Evolutionary conservation across 2,888 invertebrate genomes (phyloP), one percentile per base, ranked within the genome.

Genomic region (Gastrophysa polygoni): DNA sequence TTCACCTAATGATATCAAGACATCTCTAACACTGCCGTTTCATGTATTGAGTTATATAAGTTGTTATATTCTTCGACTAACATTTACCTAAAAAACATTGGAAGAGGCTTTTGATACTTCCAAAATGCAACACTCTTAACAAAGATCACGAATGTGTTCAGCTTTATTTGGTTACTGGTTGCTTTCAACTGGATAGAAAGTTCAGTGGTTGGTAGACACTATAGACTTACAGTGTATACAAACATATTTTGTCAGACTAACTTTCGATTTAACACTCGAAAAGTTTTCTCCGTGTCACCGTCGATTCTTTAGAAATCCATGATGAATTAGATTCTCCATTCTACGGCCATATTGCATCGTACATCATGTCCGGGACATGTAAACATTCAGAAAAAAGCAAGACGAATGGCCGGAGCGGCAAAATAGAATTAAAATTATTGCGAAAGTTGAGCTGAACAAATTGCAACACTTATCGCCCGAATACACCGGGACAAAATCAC

Each of bases 161-260:
- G n/a, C n/a, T n/a, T n/a, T n/a, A n/a, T n/a, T n/a, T n/a, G n/a
- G n/a, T n/a, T 24, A 32, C 34, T 32, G 14, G 38, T 38, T 38
- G n/a, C n/a, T n/a, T n/a, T n/a, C n/a, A n/a, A n/a, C n/a, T n/a
- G n/a, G n/a, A n/a, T n/a, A n/a, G n/a, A n/a, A n/a, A n/a, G n/a
- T n/a, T 38, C 3, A 38, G 3, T 5, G 38, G n/a, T 38, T 14
- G n/a, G 14, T 5, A 24, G 24, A 24, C 44, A n/a, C 2, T 50
- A 18, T 47, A 47, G 18, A 43, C 34, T 18, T 10, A n/a, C 7
- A 28, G 51, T 14, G 24, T 14, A 21, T 16, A 21, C 49, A 34
- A 52, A 46, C 51, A 57, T 58, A n/a, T n/a, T n/a, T 66, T 66
- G 61, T 59, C 61, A 59, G 62, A 66, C 63, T 66, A 66, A 66